Evolutionary conservation across 2,888 invertebrate genomes (phyloP), one percentile per base, ranked within the genome.

Genomic region (Atethmia centrago): DNA sequence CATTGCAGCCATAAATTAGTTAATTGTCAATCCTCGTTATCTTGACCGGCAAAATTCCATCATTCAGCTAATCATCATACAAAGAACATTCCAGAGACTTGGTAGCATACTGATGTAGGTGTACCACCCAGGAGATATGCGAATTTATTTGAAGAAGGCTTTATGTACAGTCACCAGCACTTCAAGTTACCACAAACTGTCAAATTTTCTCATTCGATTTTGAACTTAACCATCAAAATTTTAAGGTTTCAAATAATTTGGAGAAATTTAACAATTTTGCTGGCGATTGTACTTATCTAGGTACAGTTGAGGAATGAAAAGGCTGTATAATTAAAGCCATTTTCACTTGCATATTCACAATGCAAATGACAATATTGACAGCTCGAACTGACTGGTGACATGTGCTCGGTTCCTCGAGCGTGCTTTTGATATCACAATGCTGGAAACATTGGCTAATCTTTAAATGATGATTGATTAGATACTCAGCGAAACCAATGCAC

Each of bases 21-120:
- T 68, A 80, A 80, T 83, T 80, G 79, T 49, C 79, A 42, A 62
- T 62, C 28, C 72, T 62, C 47, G 53, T 72, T 56, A 72, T 68
- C 79, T 80, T 72, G 65, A 25, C 56, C 64, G 36, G 47, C 42
- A 4, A 58, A 45, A 80, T 80, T 83, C 80, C 83, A 68, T 28
- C 79, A 62, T 78, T 80, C 68, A 69, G 64, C 72, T 79, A 72
- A 80, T 83, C 83, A 79, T 80, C 80, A 80, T 79, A 83, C 83
- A 83, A 80, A 83, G 83, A 62, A 66, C 80, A 80, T 80, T 83
- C 80, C 80, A 65, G 36, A 4, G 61, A 25, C 65, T 68, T 55
- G 31, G 61, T 55, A 68, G 83, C 67, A 80, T 82, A 71, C 65
- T 72, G 72, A 80, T 80, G 79, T 65, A 40, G 25, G 14, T 42